Conservation (phyloP, 2,113 vertebrate genomes). For the Chauna torquata region DNA sequence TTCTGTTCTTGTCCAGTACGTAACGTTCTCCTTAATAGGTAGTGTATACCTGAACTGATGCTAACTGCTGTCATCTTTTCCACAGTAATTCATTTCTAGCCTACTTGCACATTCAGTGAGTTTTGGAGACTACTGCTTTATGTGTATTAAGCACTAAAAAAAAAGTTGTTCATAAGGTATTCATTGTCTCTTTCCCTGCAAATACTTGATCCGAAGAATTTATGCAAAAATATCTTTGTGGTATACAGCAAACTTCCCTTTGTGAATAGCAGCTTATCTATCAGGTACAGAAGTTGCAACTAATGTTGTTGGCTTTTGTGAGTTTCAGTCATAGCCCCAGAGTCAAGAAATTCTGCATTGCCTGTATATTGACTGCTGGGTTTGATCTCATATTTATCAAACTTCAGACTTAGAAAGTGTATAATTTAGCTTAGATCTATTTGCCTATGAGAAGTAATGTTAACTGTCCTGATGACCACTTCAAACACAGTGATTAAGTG, state of each 20-base stretch:
- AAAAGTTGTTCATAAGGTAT: accelerated
- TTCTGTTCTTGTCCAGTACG: background rate
- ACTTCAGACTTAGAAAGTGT: background rate
- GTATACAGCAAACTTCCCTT: background rate
- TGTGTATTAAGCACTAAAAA: background rate
- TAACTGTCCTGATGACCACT: background rate
- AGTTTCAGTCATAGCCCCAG: background rate
- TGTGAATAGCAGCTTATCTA: background rate
- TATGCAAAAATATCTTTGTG: background rate
- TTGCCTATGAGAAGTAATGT: background rate
- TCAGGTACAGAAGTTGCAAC: background rate
- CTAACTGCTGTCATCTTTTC: background rate
- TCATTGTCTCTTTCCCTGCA: background rate
- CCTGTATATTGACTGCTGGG: background rate
- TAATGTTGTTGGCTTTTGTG: background rate
- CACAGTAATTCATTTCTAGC: background rate
- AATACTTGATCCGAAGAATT: background rate
- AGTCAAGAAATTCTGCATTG: background rate
- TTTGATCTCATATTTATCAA: background rate
- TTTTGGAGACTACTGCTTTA: background rate
- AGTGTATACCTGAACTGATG: accelerated
- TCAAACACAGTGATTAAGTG: background rate
- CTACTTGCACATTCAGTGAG: background rate
- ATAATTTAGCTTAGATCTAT: background rate
- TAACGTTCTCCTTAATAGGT: background rate